phyloP scores from a whole-genome alignment of 1,140 invertebrate genomes.

The Drosophila mauritiana region DNA sequence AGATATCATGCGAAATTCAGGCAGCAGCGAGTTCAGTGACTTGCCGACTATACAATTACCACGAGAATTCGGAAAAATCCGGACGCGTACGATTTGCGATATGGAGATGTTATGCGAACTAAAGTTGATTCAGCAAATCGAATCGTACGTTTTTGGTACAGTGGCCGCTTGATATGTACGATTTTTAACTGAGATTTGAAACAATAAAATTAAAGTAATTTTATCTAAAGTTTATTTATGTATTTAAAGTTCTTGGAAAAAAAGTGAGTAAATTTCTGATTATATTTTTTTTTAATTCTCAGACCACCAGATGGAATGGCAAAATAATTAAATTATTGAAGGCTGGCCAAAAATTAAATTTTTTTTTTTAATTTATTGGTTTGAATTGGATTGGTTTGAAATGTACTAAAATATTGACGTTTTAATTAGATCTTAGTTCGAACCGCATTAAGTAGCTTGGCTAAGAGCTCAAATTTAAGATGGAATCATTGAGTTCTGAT shows the following conservation, averaged over 20 bases:
- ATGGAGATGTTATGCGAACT: constrained; percentile 7
- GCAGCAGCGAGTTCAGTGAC: constrained; percentile 8
- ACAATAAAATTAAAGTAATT: neutral
- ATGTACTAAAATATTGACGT: neutral
- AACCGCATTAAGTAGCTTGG: too few relatives aligned
- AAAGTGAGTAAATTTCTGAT: neutral
- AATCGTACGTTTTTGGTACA: neutral
- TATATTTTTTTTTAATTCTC: too few relatives aligned
- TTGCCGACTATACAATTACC: neutral
- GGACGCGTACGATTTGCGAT: neutral
- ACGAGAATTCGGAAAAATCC: too few relatives aligned
- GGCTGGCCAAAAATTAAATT: too few relatives aligned
- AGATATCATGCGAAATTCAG: constrained; percentile 19
- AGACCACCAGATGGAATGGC: too few relatives aligned
- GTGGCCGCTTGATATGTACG: neutral
- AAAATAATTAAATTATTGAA: too few relatives aligned
- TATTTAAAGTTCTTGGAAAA: neutral
- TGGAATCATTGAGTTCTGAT: neutral
- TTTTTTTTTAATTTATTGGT: too few relatives aligned
- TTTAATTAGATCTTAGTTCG: too few relatives aligned
- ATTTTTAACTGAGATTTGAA: neutral
- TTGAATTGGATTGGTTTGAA: too few relatives aligned
- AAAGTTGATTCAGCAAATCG: constrained; percentile 1
- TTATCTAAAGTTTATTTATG: too few relatives aligned
- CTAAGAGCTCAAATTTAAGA: too few relatives aligned